Evolutionary conservation across 1,140 invertebrate genomes (phyloP), one percentile per base, ranked within the genome.

Genomic region (Nephila pilipes): DNA sequence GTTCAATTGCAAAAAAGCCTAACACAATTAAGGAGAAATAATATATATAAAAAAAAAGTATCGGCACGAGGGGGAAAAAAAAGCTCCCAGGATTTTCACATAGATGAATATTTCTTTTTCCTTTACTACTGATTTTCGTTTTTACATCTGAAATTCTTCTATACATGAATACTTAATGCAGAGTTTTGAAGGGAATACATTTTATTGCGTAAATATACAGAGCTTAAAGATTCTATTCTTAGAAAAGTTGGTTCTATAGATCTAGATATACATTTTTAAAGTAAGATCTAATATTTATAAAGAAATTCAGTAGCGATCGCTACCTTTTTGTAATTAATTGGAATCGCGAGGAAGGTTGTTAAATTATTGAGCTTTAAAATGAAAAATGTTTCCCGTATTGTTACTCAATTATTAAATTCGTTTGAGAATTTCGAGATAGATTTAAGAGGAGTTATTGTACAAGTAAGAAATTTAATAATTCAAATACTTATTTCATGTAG

Each of bases 161-260:
- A 18, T 29, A n/a, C 79, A 54, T 81, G 36, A 81, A 81, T 81
- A 81, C 16, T 81, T 81, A 54, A 81, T 81, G 36, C 6, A 46
- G 22, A 14, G n/a, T 81, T n/a, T 46, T 22, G 18, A 46, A 46
- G n/a, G 3, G 22, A 81, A 81, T 81, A 54, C 46, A 54, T 54
- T 81, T 46, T n/a, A 14, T 46, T 54, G 20, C 12, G 22, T n/a
- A 29, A 46, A 81, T 36, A 81, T 12, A 20, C 46, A 54, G 22
- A 29, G n/a, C 16, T n/a, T 54, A n/a, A n/a, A 54, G 20, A 8
- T 22, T 81, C 79, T 81, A 81, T 81, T 81, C 54, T 81, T 81
- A 81, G 79, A 54, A 54, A 46, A n/a, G 32, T 38, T 18, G 20
- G 0, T 25, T 54, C 6, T 81, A 12, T n/a, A 54, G 22, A 20